Evolutionary conservation across 1,140 invertebrate genomes (phyloP).

Genomic region (Orchesella cincta): DNA sequence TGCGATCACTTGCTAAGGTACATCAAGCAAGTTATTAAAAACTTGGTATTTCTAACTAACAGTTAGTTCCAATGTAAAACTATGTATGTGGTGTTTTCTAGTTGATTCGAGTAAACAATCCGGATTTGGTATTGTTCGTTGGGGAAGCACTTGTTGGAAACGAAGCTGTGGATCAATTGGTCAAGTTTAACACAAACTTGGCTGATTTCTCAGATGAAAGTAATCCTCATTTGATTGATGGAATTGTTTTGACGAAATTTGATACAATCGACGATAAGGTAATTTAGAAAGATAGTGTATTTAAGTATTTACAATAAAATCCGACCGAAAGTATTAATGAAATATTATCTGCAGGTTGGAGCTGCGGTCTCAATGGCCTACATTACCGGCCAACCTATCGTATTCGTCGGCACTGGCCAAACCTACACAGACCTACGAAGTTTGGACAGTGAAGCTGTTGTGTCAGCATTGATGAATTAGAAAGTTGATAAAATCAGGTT

Average conservation of each 20-base stretch:
- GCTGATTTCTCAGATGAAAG: slow-evolving; percentile 79
- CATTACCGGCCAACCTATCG: slow-evolving; percentile 98
- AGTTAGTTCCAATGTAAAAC: slow-evolving; percentile 5
- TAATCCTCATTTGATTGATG: slow-evolving; percentile 93
- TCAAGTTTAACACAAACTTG: slow-evolving; percentile 97
- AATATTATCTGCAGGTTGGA: slow-evolving; percentile 74
- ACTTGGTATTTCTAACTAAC: not conserved
- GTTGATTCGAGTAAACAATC: slow-evolving; percentile 85
- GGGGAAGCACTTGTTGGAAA: slow-evolving; percentile 99
- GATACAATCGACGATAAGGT: slow-evolving; percentile 99
- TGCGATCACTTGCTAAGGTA: slow-evolving; percentile 91
- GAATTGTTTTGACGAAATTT: slow-evolving; percentile 97
- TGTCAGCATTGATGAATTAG: slow-evolving; percentile 93
- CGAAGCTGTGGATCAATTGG: slow-evolving; percentile 97
- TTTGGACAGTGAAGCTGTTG: slow-evolving; percentile 95
- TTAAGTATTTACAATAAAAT: not conserved
- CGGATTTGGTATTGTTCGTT: slow-evolving; percentile 97
- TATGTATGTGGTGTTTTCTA: slow-evolving; percentile 52
- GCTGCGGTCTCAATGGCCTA: slow-evolving; percentile 99
- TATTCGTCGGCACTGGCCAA: slow-evolving; percentile 99
- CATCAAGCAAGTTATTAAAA: slow-evolving; percentile 6
- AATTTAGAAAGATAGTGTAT: slow-evolving; percentile 26
- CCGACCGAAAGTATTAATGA: not conserved
- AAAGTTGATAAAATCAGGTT: not conserved
- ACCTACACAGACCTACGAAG: slow-evolving; percentile 97